Conservation (phyloP, 23 tunicate species). For the Halocynthia roretzi region DNA sequence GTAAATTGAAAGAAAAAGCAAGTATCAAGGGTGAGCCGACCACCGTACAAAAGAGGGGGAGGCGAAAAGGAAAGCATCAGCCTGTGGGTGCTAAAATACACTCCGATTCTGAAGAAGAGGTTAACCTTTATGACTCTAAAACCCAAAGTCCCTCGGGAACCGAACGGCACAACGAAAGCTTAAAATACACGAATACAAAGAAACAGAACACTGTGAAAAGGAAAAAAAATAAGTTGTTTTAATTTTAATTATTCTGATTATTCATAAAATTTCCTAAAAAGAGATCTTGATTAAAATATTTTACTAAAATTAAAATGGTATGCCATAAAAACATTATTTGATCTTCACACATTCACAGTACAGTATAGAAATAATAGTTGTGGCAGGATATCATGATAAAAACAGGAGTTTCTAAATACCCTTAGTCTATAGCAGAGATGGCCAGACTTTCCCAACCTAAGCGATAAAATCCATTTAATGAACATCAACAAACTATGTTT, state of each 20-base stretch:
- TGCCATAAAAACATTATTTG: too few relatives aligned
- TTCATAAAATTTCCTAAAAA: background rate
- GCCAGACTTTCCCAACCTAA: too few relatives aligned
- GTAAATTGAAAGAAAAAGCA: background rate
- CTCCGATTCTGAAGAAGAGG: constrained; percentile 2
- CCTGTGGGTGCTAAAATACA: constrained; percentile 8
- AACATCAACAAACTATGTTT: too few relatives aligned
- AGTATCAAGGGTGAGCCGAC: constrained; percentile 1
- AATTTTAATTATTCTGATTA: background rate
- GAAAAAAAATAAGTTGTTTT: constrained; percentile 15
- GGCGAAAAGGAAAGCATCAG: background rate
- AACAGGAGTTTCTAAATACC: too few relatives aligned
- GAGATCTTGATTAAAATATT: background rate
- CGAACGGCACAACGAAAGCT: too few relatives aligned
- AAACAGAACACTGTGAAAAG: constrained; percentile 2
- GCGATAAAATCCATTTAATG: too few relatives aligned
- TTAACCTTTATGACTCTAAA: too few relatives aligned
- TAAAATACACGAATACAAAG: background rate
- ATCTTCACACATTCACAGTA: too few relatives aligned
- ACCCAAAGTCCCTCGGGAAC: too few relatives aligned
- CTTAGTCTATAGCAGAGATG: too few relatives aligned
- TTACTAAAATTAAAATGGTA: background rate
- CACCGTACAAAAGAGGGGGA: background rate
- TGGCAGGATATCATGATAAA: too few relatives aligned
- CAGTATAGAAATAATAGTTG: too few relatives aligned